Percentiles rank a stretch among this genome's conserved stretches.
Conservation (phyloP, 1,140 invertebrate genomes). For the Lysiphlebus fabarum region DNA sequence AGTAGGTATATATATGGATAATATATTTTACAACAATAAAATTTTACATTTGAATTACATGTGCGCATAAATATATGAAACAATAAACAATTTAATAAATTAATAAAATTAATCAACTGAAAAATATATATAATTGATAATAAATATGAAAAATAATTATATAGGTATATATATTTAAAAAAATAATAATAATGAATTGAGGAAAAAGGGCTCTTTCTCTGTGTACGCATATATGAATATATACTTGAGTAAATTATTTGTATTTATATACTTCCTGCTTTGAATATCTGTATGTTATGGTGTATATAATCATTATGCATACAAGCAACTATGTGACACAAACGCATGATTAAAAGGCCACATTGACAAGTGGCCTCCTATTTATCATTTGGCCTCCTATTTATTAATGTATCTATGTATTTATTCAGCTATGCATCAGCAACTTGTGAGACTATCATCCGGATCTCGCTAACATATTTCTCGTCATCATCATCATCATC, state of each 20-base stretch:
- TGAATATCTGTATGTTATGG: neutral
- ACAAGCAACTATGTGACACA: conserved; percentile 22
- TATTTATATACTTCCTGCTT: conserved; percentile 20
- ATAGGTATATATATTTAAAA: too few relatives aligned
- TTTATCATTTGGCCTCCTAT: conserved; percentile 19
- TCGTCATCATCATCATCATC: too few relatives aligned
- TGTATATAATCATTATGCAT: conserved; percentile 21
- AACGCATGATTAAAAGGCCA: conserved; percentile 24
- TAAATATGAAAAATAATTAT: too few relatives aligned
- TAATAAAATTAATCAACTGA: too few relatives aligned
- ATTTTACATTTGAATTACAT: too few relatives aligned
- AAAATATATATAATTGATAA: too few relatives aligned
- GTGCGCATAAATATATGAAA: too few relatives aligned
- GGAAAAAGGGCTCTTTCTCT: neutral
- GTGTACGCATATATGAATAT: too few relatives aligned
- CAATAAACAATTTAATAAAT: too few relatives aligned
- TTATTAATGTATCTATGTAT: neutral
- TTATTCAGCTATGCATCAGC: conserved; percentile 19
- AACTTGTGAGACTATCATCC: neutral
- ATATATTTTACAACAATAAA: neutral
- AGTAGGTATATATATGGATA: conserved; percentile 11
- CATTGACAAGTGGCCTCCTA: conserved; percentile 16
- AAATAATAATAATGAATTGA: too few relatives aligned
- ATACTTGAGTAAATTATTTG: neutral
- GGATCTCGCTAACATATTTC: too few relatives aligned